Conservation (phyloP, 2,113 vertebrate species). For the Thryonomys swinderianus region DNA sequence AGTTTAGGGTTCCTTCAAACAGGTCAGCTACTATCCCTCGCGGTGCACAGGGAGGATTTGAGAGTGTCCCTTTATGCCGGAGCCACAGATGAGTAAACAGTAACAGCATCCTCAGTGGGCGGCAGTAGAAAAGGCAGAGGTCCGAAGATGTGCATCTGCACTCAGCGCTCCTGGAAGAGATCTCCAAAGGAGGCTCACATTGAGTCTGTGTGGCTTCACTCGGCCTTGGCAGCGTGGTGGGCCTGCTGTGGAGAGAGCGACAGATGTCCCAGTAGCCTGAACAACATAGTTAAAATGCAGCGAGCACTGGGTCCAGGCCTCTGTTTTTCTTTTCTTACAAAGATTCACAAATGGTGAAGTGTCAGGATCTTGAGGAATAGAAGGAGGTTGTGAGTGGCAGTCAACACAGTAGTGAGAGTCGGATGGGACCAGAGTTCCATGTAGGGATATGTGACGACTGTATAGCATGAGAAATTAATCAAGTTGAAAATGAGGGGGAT, state of each 20-base stretch:
- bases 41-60: neutral
- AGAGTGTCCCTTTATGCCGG: too few species aligned
- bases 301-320: slow-evolving; percentile 21
- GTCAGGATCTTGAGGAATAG: slow-evolving; percentile 49
- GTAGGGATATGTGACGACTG: slow-evolving; percentile 30
- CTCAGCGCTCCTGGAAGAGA: slow-evolving; percentile 77
- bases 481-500: neutral
- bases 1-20: neutral
- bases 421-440: slow-evolving; percentile 52
- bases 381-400: neutral
- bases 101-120: slow-evolving; percentile 59
- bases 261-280: slow-evolving; percentile 77
- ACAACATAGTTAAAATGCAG: slow-evolving; percentile 69
- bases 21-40: neutral
- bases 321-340: neutral
- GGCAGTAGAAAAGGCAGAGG: slow-evolving; percentile 69
- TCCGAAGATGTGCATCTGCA: slow-evolving; percentile 78
- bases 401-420: neutral
- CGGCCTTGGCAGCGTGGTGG: slow-evolving; percentile 79
- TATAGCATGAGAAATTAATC: slow-evolving; percentile 44
- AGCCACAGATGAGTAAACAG: too few species aligned
- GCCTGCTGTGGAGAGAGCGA: slow-evolving; percentile 74
- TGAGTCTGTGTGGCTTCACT: slow-evolving; percentile 79
- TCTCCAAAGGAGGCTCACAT: slow-evolving; percentile 73
- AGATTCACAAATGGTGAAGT: slow-evolving; percentile 62